Percentiles rank a stretch among this genome's conserved stretches.
These are phyloP conservation scores for Cebus imitator DNA, from an alignment of 2,113 vertebrate species.

Conservation along the genomic window DNA sequence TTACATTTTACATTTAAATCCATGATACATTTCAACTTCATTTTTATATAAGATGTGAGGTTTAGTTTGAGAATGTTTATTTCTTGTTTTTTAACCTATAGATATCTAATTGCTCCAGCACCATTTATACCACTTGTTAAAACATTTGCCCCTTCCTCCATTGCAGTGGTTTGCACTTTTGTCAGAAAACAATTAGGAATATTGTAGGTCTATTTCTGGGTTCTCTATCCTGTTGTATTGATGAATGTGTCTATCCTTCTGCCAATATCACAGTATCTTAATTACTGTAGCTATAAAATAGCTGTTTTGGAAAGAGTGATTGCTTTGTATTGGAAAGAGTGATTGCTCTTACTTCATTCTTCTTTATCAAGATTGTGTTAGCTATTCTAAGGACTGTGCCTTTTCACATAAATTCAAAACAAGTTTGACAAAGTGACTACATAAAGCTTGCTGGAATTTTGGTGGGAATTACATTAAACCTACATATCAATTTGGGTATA, in stretches of 20 bases:
- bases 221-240: neutral
- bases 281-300: neutral
- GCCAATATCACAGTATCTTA: neutral
- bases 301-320: neutral
- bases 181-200: neutral
- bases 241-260: neutral
- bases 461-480: neutral
- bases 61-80: neutral
- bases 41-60: neutral
- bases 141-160: neutral
- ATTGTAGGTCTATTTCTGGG: neutral
- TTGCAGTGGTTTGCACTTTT: neutral
- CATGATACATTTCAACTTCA: neutral
- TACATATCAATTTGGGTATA: neutral
- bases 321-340: neutral
- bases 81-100: neutral
- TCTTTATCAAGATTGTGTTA: neutral
- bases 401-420: neutral
- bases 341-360: neutral
- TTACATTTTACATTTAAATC: neutral
- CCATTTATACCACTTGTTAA: neutral
- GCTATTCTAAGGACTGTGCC: neutral
- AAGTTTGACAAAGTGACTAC: neutral
- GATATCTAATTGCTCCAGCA: neutral
- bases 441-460: neutral